Base-by-base conservation (phyloP, 1,140 invertebrate genomes). In the Microplitis demolitor region DNA sequence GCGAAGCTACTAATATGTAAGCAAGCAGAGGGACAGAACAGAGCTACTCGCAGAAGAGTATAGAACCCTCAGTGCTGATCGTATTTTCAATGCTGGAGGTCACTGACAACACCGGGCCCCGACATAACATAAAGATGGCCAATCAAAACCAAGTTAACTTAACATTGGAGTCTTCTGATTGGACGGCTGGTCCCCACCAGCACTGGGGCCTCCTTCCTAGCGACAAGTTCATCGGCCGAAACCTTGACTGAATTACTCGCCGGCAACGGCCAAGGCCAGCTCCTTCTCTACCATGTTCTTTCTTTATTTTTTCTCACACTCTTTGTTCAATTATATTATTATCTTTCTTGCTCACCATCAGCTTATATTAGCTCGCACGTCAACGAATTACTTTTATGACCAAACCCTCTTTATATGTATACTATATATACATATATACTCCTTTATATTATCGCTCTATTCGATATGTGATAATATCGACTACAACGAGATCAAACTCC, bases 231-330 rank as follows among this genome's bases (percentile, higher is more conserved):
- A 90, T 89, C 88, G 89, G 83, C 88, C 89, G 87, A 89, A 90
- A 90, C 90, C 90, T 91, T 91, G 90, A 91, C 90, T 90, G 90
- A 90, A 89, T 91, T 91, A 91, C 89, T 89, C 89, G 89, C 85
- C 87, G 84, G 83, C 87, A 82, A 84, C 88, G 89, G 89, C 89
- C 89, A 90, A 90, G 89, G 89, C 89, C 87, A 88, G 82, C 79
- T 77, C 80, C 78, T 80, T 80, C 83, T 80, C 83, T 79, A 77
- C 73, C 77, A 76, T 71, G 67, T 76, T 76, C 60, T 54, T 71
- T 64, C 53, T 73, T 67, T 24, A 24, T 24, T 24, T 54, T 71
- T 51, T 4, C 54, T 73, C 69, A 54, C 60, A 37, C 66, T 50
- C 53, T 9, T 58, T 24, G 74, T 62, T 68, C 60, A 39, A 78